A percentile compares a stretch with the other conserved stretches of the same genome.
Evolutionary conservation across 2,797 vertebrate genomes (phyloP).

Genomic region (Sebastes trivittatus): DNA sequence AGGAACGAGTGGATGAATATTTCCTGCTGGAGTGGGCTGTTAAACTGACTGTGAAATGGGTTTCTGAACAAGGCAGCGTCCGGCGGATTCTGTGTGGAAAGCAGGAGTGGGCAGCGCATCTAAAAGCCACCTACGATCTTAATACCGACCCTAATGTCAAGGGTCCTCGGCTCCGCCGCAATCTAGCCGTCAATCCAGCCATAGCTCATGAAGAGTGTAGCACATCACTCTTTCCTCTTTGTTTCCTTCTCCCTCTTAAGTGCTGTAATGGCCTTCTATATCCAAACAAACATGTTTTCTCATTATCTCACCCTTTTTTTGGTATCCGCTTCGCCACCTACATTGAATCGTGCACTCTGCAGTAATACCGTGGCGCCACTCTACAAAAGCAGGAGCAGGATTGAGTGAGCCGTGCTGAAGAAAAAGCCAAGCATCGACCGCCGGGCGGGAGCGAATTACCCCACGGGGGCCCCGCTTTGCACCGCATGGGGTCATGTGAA

Average conservation of each 20-base stretch:
- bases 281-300: constrained; percentile 12
- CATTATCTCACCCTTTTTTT: not conserved
- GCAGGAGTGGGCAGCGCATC: constrained; percentile 38
- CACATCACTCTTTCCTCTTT: not conserved
- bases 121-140: constrained; percentile 41
- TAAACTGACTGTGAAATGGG: constrained; percentile 75
- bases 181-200: constrained; percentile 30
- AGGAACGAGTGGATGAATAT: constrained; percentile 54
- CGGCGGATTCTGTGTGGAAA: constrained; percentile 6
- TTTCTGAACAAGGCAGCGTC: constrained; percentile 42
- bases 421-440: constrained; percentile 19
- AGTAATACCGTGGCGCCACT: not conserved
- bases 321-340: not conserved
- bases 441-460: constrained; percentile 22
- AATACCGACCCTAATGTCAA: constrained; percentile 14
- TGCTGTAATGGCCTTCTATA: not conserved
- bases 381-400: not conserved
- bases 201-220: not conserved
- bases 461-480: constrained; percentile 24
- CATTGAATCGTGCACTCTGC: not conserved
- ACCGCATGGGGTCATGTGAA: constrained; percentile 49
- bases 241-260: not conserved
- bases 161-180: constrained; percentile 26
- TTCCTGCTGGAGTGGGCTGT: constrained; percentile 49
- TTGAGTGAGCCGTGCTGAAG: not conserved